These are phyloP conservation scores for Galaxea fascicularis DNA, from an alignment of 92 coral and sea anemone genomes.

Conservation along the genomic window DNA sequence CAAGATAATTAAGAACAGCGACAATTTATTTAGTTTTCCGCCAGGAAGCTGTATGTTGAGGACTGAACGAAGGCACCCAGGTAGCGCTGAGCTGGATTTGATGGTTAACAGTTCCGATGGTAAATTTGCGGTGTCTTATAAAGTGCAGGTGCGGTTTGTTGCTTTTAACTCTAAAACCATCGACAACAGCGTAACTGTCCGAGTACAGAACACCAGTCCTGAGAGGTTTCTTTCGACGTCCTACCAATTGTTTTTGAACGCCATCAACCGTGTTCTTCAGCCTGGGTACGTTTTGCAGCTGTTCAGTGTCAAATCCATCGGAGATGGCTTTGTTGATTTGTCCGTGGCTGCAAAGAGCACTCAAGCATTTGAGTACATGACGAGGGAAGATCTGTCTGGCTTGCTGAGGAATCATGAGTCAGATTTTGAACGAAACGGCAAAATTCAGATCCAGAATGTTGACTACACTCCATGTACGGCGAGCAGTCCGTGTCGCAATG, in stretches of 20 bases:
- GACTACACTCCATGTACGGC: conserved; percentile 91
- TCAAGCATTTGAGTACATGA: conserved; percentile 51
- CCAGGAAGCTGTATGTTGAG: conserved; percentile 77
- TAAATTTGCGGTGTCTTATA: conserved; percentile 67
- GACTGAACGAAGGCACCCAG: conserved; percentile 52
- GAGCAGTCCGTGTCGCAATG: conserved; percentile 81
- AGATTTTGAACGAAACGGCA: conserved; percentile 71
- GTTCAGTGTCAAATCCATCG: conserved; percentile 74
- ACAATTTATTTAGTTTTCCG: conserved; percentile 79
- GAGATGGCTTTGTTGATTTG: conserved; percentile 76
- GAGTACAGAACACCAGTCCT: conserved; percentile 67
- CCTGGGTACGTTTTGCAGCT: conserved; percentile 71
- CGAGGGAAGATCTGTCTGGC: conserved; percentile 64
- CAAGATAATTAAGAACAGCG: conserved; percentile 43
- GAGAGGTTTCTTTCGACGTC: conserved; percentile 68
- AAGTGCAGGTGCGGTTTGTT: conserved; percentile 77
- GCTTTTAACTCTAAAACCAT: conserved; percentile 72
- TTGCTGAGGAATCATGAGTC: conserved; percentile 68
- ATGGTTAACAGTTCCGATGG: conserved; percentile 87
- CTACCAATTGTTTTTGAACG: conserved; percentile 68
- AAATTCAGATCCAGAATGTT: conserved; percentile 63
- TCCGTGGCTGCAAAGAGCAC: conserved; percentile 66
- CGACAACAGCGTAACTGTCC: conserved; percentile 77
- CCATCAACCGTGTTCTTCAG: conserved; percentile 65
- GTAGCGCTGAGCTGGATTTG: conserved; percentile 63